phyloP scores from a whole-genome alignment of 1,140 invertebrate species.

The Cataglyphis hispanica region DNA sequence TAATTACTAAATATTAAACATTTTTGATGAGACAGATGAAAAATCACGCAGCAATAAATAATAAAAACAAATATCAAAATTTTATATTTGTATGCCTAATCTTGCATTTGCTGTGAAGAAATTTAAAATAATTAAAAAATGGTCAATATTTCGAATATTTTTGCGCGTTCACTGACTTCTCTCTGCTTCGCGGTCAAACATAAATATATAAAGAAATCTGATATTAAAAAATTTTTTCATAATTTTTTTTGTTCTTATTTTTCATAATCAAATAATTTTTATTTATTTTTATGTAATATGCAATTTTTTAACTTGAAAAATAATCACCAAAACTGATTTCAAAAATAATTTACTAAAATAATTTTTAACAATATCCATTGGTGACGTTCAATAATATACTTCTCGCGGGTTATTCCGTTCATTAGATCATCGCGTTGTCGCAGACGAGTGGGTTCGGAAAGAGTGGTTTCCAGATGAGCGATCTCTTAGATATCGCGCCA shows the following conservation, averaged over 20 bases:
- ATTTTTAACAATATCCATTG: background rate
- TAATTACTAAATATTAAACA: background rate
- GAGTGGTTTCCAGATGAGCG: slow-evolving; percentile 46
- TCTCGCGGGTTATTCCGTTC: slow-evolving; percentile 49
- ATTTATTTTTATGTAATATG: background rate
- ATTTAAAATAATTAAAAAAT: background rate
- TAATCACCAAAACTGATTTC: background rate
- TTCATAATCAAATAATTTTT: background rate
- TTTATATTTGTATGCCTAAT: slow-evolving; percentile 1
- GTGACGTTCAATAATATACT: slow-evolving; percentile 13
- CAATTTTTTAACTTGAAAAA: background rate
- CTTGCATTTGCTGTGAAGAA: background rate
- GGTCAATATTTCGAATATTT: background rate
- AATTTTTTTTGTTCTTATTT: background rate
- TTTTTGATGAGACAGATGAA: background rate
- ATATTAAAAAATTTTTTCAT: slow-evolving; percentile 2
- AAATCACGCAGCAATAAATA: background rate
- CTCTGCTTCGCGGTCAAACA: background rate
- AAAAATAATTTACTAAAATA: background rate
- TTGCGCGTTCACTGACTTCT: background rate
- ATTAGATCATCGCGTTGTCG: slow-evolving; percentile 45
- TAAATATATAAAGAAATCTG: background rate
- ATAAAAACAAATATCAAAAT: background rate
- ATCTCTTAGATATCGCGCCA: slow-evolving; percentile 40
- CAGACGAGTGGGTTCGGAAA: slow-evolving; percentile 32